Evolutionary conservation across 2,888 invertebrate species (phyloP), one percentile per base, ranked within the genome.

Genomic region (Ctenicera cuprea): DNA sequence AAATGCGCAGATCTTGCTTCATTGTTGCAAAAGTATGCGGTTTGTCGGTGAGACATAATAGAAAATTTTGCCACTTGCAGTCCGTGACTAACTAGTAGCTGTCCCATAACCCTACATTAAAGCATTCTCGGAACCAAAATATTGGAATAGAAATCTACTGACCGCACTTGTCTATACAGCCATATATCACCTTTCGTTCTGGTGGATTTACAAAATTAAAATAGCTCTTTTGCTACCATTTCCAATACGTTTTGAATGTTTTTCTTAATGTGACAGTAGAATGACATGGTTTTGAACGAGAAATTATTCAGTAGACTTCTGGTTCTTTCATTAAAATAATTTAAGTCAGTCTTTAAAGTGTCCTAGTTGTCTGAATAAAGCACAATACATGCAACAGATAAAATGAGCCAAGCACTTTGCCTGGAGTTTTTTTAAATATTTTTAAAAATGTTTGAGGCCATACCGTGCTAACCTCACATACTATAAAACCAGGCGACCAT

Each of bases 121-220:
- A 73, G 57, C 26, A 22, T 70, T 70, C 52, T 52, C 20, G 7
- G 63, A 63, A 52, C 62, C 18, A 63, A 62, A 70, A 62, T 63
- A 43, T 62, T 50, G 41, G 41, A 73, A 69, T 68, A 73, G 73
- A 73, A 68, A 68, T 68, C 50, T 43, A 26, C 50, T 33, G 69
- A 73, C 63, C 73, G 65, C 73, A 72, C 69, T 70, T 70, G 70
- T 71, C 67, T 48, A 68, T 73, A 43, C 67, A 43, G 48, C 18
- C 63, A 73, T 73, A 73, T 73, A 73, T 73, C 73, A 73, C 59
- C 33, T 68, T 73, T 73, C 22, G 73, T 69, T 73, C 38, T 64
- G 69, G 38, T 62, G 14, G 12, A 62, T 41, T 30, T 45, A 45
- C 61, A n/a, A 18, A 26, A 43, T 45, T 45, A 62, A 45, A 45